A percentile compares a stretch with the other conserved stretches of the same genome.
Evolutionary conservation across 2,113 vertebrate genomes (phyloP).

Genomic region (Muscicapa adusta): DNA sequence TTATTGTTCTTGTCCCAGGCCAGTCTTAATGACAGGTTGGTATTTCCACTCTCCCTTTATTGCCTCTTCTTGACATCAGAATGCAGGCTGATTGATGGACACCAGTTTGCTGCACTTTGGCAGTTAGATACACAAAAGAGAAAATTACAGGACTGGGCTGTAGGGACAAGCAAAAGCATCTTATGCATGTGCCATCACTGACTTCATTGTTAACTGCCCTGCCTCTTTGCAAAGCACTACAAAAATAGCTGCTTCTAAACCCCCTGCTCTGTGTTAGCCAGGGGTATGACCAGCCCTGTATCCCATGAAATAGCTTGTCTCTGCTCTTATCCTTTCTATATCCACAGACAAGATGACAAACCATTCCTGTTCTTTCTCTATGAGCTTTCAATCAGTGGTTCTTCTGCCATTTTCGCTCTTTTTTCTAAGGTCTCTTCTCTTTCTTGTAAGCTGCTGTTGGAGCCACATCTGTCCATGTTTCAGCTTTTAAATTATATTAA

Average conservation of each 20-base stretch:
- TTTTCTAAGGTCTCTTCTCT: not conserved
- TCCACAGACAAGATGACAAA: not conserved
- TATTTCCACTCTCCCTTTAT: conserved; percentile 26
- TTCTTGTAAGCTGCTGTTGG: not conserved
- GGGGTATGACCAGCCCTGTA: not conserved
- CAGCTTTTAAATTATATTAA: not conserved
- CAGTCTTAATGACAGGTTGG: not conserved
- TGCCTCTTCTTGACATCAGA: not conserved
- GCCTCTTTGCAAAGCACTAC: not conserved
- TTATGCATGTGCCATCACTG: not conserved
- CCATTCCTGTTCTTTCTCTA: not conserved
- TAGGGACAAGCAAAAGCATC: not conserved
- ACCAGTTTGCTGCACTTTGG: not conserved
- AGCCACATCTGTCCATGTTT: not conserved
- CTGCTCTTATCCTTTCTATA: not conserved
- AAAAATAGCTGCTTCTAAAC: not conserved
- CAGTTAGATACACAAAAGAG: not conserved
- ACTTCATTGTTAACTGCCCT: not conserved
- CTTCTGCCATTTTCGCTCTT: not conserved
- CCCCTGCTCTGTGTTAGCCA: not conserved
- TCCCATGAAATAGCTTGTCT: not conserved
- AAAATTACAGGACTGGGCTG: not conserved
- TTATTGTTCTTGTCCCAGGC: not conserved
- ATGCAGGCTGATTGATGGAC: conserved; percentile 12
- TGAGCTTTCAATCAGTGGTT: not conserved